These are phyloP conservation scores for Julus scandinavius DNA, from an alignment of 2,888 invertebrate species.

Conservation along the genomic window DNA sequence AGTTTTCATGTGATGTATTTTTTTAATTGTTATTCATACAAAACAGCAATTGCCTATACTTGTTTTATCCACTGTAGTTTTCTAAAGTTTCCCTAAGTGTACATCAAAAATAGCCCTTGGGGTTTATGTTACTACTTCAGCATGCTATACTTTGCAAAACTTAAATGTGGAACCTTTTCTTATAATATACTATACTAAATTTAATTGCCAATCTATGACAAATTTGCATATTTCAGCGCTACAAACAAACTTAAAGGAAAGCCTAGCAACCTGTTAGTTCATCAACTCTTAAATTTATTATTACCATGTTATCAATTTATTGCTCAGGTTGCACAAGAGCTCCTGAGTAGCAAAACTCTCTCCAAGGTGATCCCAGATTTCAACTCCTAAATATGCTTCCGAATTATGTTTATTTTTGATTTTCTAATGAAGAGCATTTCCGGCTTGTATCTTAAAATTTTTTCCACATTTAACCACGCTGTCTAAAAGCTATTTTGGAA, in stretches of 20 bases:
- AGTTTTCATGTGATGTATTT: too few species aligned
- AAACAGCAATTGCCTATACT: too few species aligned
- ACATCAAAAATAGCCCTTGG: too few species aligned
- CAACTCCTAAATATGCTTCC: not conserved
- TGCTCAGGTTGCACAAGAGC: not conserved
- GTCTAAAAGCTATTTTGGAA: not conserved
- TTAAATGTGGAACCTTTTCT: too few species aligned
- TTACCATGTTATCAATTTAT: not conserved
- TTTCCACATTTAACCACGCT: not conserved
- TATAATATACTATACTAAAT: not conserved
- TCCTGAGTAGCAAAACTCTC: not conserved
- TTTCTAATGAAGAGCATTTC: not conserved
- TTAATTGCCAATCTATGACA: not conserved
- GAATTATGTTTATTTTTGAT: not conserved
- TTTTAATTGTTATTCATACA: too few species aligned
- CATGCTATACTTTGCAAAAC: too few species aligned
- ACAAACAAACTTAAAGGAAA: not conserved
- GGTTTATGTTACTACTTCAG: too few species aligned
- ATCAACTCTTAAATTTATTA: not conserved
- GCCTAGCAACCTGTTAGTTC: not conserved
- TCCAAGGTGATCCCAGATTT: not conserved
- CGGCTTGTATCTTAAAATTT: constrained; percentile 3
- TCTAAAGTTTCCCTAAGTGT: too few species aligned
- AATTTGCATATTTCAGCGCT: not conserved
- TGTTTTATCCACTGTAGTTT: too few species aligned